A percentile compares a stretch with the other conserved stretches of the same genome.
phyloP scores from a whole-genome alignment of 2,888 invertebrate genomes.

The Caenorhabditis uteleia region DNA sequence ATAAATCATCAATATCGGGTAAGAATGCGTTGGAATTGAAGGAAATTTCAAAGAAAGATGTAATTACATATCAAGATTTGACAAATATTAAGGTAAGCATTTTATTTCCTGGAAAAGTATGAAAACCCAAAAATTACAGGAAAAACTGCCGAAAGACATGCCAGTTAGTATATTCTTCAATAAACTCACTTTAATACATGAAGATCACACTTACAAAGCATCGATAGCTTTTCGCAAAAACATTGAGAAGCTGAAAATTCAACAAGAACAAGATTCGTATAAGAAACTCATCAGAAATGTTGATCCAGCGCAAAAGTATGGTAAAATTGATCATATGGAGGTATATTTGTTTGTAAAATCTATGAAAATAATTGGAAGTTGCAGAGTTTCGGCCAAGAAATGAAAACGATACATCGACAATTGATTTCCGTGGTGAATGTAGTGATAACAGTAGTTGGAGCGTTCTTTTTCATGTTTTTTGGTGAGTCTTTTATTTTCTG shows the following conservation, averaged over 20 bases:
- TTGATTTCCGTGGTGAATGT: constrained; percentile 85
- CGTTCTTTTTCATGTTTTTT: constrained; percentile 94
- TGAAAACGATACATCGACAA: constrained; percentile 46
- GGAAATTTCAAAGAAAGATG: constrained; percentile 23
- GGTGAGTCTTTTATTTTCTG: constrained; percentile 73
- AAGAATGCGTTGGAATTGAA: constrained; percentile 10
- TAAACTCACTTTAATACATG: constrained; percentile 16
- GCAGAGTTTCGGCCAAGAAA: constrained; percentile 43
- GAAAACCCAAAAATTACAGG: constrained; percentile 13
- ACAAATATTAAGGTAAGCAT: constrained; percentile 36
- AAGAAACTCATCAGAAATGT: constrained; percentile 41
- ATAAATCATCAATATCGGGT: constrained; percentile 3
- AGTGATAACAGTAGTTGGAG: constrained; percentile 88
- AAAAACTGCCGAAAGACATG: constrained; percentile 24
- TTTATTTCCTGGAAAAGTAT: too few relatives aligned
- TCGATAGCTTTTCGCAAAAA: constrained; percentile 39
- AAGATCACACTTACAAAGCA: constrained; percentile 34
- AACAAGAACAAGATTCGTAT: constrained; percentile 45
- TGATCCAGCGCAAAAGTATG: constrained; percentile 48
- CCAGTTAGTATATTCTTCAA: constrained; percentile 37
- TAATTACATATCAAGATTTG: constrained; percentile 32
- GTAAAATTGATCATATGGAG: constrained; percentile 37
- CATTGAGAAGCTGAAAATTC: constrained; percentile 35
- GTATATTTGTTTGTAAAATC: constrained; percentile 6
- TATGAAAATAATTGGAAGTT: constrained; percentile 1